Base-by-base conservation (phyloP, 2,797 vertebrate species). In the Orestias chungarensis region DNA sequence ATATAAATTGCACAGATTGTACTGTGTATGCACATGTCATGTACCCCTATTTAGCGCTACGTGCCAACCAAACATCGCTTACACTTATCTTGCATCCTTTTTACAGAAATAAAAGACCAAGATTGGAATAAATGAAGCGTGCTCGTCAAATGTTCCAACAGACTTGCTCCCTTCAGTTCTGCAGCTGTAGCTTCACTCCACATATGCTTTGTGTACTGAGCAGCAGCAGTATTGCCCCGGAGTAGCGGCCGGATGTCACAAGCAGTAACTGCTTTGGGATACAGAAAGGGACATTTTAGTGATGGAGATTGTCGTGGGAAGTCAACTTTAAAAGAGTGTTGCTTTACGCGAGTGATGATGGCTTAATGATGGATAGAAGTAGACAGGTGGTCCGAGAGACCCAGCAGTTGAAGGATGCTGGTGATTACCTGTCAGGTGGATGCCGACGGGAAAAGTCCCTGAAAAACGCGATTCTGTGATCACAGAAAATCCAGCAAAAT, bases 281-380 rank as follows among this genome's bases (percentile, higher is more conserved):
- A 40, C 23, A 55, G 65, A 81, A 71, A 68, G 11, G 62, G 69
- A 79, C 71, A 55, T 66, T 54, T 43, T 15, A 12, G 61, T 68
- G 64, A 64, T 55, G 52, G 55, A 50, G 66, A 75, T 79, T 66
- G 72, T 81, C 42, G 0, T 40, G 68, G 35, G 64, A 82, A 66
- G 80, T 85, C 73, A 80, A 47, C 74, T 68, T 35, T 54, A 71
- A 65, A 78, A 71, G 69, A 49, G 46, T 50, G n/a, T 74, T 65
- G 23, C 73, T 71, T 82, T 46, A 49, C 46, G 66, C 75, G 74
- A 80, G 57, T 8, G 23, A 76, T 25, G 38, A 66, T 64, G 68
- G 73, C 43, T 75, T 75, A 40, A 49, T 85, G 87, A 88, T 74
- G 75, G 85, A 91, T 85, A 12, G 75, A 79, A 81, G 77, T 73